Percentiles rank a stretch among this genome's conserved stretches.
Evolutionary conservation across 2,888 invertebrate genomes (phyloP).

Genomic region (Hypomecis atomaria): DNA sequence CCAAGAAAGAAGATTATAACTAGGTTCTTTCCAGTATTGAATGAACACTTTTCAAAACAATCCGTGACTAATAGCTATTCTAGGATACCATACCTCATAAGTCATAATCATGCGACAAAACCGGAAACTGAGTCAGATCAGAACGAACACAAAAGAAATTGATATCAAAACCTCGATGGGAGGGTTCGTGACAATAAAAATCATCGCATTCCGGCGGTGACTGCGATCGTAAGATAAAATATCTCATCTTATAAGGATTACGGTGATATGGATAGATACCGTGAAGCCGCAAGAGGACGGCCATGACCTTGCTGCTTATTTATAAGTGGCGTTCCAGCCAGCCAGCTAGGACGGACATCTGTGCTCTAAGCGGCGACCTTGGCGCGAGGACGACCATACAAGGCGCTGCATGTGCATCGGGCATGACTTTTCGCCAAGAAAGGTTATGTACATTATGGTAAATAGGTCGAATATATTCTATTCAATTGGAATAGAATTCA

Average conservation of each 20-base stretch:
- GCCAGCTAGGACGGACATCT: conserved; percentile 59
- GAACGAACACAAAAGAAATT: conserved; percentile 36
- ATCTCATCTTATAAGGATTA: conserved; percentile 46
- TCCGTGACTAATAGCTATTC: conserved; percentile 28
- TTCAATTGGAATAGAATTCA: conserved; percentile 6
- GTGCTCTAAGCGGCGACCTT: conserved; percentile 55
- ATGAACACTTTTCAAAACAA: conserved; percentile 30
- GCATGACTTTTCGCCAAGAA: conserved; percentile 41
- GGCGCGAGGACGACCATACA: conserved; percentile 54
- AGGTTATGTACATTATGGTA: conserved; percentile 39
- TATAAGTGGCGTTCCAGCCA: conserved; percentile 58
- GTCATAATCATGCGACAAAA: conserved; percentile 3
- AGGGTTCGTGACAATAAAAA: conserved; percentile 10
- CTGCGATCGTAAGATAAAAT: conserved; percentile 19
- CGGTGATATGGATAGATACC: conserved; percentile 43
- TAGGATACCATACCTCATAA: conserved; percentile 12
- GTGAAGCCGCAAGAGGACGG: conserved; percentile 46
- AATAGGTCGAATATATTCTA: conserved; percentile 39
- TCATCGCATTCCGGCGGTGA: conserved; percentile 16
- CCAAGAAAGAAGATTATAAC: conserved; percentile 7
- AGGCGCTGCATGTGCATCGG: conserved; percentile 46
- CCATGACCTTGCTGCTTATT: conserved; percentile 69
- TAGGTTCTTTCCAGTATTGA: conserved; percentile 20
- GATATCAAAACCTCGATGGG: conserved; percentile 25
- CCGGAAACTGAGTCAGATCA: conserved; percentile 21